These are phyloP conservation scores for Ceriagrion tenellum DNA, from an alignment of 2,888 invertebrate species.

Conservation along the genomic window DNA sequence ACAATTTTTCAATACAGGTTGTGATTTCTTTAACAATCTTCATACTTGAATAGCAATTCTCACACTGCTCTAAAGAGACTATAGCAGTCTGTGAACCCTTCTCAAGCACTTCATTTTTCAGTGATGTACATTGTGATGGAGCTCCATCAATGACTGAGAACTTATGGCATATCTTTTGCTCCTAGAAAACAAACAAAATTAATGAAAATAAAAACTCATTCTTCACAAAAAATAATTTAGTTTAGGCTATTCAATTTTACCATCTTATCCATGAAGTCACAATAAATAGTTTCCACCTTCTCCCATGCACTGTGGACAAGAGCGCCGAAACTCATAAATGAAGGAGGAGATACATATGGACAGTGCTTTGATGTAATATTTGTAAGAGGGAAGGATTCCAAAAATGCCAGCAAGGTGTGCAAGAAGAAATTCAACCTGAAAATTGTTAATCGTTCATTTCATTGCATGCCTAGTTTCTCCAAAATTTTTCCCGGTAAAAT, in stretches of 20 bases:
- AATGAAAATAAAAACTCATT: too few species aligned
- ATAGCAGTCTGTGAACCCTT: background rate
- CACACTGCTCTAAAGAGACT: background rate
- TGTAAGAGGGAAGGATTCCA: background rate
- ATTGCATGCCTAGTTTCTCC: background rate
- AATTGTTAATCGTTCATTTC: background rate
- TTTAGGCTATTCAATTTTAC: background rate
- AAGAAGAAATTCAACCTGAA: constrained; percentile 30
- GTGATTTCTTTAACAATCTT: background rate
- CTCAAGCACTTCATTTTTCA: background rate
- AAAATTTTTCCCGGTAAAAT: background rate
- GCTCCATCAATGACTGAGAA: background rate
- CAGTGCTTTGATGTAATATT: background rate
- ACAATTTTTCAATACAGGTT: background rate
- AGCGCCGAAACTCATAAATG: background rate
- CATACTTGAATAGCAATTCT: constrained; percentile 38
- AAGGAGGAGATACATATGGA: background rate
- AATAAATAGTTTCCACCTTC: background rate
- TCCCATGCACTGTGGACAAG: background rate
- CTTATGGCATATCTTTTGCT: background rate
- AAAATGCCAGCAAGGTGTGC: background rate
- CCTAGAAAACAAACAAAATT: background rate
- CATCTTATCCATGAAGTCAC: background rate
- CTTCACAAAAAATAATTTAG: too few species aligned
- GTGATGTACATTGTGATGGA: background rate